Conservation (phyloP, 2,888 invertebrate genomes). For the Timema cristinae region DNA sequence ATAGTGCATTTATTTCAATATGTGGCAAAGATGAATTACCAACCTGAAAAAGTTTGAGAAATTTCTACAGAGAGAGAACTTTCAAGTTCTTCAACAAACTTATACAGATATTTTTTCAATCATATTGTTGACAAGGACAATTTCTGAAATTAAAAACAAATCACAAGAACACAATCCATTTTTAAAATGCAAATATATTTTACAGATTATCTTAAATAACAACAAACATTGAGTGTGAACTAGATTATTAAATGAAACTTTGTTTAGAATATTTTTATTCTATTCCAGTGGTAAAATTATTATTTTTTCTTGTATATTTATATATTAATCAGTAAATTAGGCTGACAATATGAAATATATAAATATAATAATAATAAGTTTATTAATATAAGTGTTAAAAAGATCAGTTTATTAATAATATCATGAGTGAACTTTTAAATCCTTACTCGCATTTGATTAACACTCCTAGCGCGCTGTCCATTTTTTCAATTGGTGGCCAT, state of each 20-base stretch:
- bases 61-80: conserved; percentile 82
- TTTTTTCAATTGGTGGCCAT: conserved; percentile 92
- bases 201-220: too few relatives aligned
- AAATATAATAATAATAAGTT: too few relatives aligned
- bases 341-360: too few relatives aligned
- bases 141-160: conserved; percentile 53
- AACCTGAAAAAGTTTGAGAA: conserved; percentile 88
- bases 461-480: conserved; percentile 77
- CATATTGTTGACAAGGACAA: conserved; percentile 85
- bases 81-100: conserved; percentile 77
- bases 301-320: too few relatives aligned
- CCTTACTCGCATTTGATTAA: conserved; percentile 73
- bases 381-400: too few relatives aligned
- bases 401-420: background rate
- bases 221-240: too few relatives aligned
- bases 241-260: too few relatives aligned
- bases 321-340: too few relatives aligned
- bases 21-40: conserved; percentile 34
- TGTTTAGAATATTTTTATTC: too few relatives aligned
- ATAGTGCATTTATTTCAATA: too few relatives aligned
- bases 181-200: too few relatives aligned
- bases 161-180: background rate
- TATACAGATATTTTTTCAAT: conserved; percentile 85
- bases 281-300: too few relatives aligned
- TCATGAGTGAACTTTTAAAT: background rate